Base-by-base conservation (phyloP, 1,140 invertebrate genomes). In the Bombus vancouverensis region DNA sequence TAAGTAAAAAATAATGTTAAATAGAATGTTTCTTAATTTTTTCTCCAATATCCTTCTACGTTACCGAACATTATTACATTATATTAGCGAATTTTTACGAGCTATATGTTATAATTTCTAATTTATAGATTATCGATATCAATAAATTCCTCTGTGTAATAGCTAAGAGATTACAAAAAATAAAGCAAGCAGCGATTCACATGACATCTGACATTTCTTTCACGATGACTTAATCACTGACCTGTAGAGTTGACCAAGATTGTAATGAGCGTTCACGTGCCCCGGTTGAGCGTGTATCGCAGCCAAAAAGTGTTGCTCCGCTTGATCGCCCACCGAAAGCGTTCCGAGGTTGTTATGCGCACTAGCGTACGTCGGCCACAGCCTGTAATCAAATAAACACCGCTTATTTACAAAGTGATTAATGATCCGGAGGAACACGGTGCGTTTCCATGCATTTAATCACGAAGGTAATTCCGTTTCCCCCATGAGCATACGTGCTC, bases 291-390 rank as follows among this genome's bases (percentile, higher is more conserved):
- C 97, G 53, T 96, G 95, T 70, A 99, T 97, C 3, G 98, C 98
- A 47, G 96, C 95, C 83, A 97, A 94, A 94, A 98, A 98, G 92
- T 98, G 97, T 73, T 96, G 93, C 92, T 98, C 97, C 8, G 98
- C 97, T 90, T 97, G 96, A 13, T 96, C 95, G 65, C 97, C 96
- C 25, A 95, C 94, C 73, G 98, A 96, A 81, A 98, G 93, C 1
- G 98, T 98, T 25, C 98, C 98, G 47, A 98, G 96, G 95, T 99
- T 99, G 93, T 98, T 98, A 93, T 98, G 97, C 0, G 98, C 98
- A 92, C 98, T 98, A 0, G 98, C 97, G 93, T 98, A 98, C 34
- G 96, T 96, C 39, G 98, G 98, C 97, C 98, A 98, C 78, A 98
- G 93, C 92, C 98, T 98, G 93, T 70, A 96, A 95, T 77, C 78